These are phyloP conservation scores for Syrmaticus mikado DNA, from an alignment of 2,113 vertebrate species.

Conservation along the genomic window DNA sequence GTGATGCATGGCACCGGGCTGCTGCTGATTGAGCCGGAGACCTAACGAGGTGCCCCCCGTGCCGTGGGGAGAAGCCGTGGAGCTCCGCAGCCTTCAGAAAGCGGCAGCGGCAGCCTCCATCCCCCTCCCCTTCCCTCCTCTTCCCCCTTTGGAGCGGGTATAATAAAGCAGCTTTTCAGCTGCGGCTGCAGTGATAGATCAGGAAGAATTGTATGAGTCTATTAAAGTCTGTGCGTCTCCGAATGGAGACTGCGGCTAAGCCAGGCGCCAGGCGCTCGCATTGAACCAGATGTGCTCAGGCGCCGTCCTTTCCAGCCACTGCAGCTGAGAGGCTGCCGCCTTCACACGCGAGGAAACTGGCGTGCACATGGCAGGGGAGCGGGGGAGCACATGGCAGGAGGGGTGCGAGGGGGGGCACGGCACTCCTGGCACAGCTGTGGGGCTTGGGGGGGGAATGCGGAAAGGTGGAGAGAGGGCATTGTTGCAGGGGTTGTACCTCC, in stretches of 20 bases:
- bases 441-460: neutral
- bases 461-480: neutral
- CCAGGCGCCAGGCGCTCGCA: conserved; percentile 83
- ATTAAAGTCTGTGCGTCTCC: conserved; percentile 80
- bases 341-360: conserved; percentile 83
- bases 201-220: conserved; percentile 73
- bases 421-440: neutral
- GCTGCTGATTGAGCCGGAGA: neutral
- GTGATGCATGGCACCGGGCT: rapidly evolving
- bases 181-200: conserved; percentile 68
- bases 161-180: conserved; percentile 71
- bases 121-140: conserved; percentile 55
- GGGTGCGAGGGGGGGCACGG: neutral
- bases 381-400: conserved; percentile 49
- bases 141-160: conserved; percentile 34
- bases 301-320: conserved; percentile 80
- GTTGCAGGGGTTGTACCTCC: rapidly evolving
- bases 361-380: conserved; percentile 78
- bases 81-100: neutral
- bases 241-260: conserved; percentile 82
- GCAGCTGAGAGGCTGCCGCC: conserved; percentile 67
- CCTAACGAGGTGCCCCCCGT: neutral
- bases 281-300: conserved; percentile 87
- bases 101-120: neutral
- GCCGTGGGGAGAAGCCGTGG: neutral